These are phyloP conservation scores for Bubo scandiacus DNA, from an alignment of 2,113 vertebrate genomes.

Conservation along the genomic window DNA sequence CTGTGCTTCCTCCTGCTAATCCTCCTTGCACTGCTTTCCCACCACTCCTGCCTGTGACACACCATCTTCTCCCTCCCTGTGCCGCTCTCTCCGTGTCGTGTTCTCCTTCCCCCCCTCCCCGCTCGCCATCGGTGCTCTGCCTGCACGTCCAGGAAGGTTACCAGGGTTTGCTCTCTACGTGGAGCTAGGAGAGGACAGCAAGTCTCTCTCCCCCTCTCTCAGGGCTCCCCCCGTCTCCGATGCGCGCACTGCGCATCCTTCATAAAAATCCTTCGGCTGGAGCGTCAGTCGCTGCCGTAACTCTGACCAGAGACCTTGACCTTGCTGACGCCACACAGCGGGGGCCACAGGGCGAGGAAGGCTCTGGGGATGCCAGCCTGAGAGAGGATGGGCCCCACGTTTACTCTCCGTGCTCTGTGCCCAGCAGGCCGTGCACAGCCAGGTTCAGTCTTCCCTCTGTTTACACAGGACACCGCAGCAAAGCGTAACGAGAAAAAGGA, in stretches of 20 bases:
- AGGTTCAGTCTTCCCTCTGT: neutral
- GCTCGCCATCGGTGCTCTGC: neutral
- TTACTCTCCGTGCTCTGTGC: neutral
- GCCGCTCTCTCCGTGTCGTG: accelerated
- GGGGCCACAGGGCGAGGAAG: accelerated
- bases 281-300: neutral
- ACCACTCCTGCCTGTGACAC: neutral
- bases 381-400: neutral
- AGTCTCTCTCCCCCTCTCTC: neutral
- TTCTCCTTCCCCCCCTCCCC: neutral
- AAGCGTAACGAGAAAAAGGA: accelerated
- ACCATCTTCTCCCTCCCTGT: neutral
- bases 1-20: neutral
- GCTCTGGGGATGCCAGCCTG: neutral
- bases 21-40: neutral
- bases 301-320: neutral
- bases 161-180: neutral
- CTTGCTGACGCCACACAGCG: accelerated
- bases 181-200: neutral
- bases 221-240: neutral
- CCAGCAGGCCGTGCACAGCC: neutral
- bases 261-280: neutral
- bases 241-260: neutral
- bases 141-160: neutral
- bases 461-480: neutral